phyloP scores from a whole-genome alignment of 30 jellyfish, hydroid and myxozoan species.

The Turritopsis rubra region DNA sequence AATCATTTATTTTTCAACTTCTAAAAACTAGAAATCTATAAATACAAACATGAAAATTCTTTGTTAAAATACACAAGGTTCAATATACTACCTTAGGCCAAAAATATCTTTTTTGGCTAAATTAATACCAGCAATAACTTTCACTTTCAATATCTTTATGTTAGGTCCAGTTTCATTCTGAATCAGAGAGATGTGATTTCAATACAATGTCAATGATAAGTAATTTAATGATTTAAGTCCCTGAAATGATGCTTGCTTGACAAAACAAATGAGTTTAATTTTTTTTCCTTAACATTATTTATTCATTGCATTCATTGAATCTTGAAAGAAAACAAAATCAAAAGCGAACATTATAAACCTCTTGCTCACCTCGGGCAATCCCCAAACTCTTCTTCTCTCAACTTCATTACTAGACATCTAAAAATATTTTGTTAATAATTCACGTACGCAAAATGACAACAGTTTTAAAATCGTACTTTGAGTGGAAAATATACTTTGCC shows the following conservation, averaged over 20 bases:
- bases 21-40: too few relatives aligned
- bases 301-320: too few relatives aligned
- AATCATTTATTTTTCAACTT: too few relatives aligned
- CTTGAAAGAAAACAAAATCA: background rate
- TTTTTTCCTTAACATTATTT: too few relatives aligned
- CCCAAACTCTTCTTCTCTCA: slow-evolving; percentile 10
- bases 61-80: too few relatives aligned
- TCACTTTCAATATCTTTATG: slow-evolving; percentile 44
- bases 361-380: background rate
- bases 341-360: background rate
- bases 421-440: too few relatives aligned
- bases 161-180: slow-evolving; percentile 22
- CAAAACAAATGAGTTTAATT: too few relatives aligned
- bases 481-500: too few relatives aligned
- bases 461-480: too few relatives aligned
- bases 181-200: background rate
- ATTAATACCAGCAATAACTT: slow-evolving; percentile 58
- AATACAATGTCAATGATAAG: background rate
- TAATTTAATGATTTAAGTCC: background rate
- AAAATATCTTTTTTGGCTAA: slow-evolving; percentile 82
- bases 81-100: slow-evolving; percentile 63
- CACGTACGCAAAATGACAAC: too few relatives aligned
- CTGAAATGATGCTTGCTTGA: too few relatives aligned
- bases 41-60: too few relatives aligned
- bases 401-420: background rate